These are phyloP conservation scores for Climacteris rufus DNA, from an alignment of 2,113 vertebrate genomes.

Conservation along the genomic window DNA sequence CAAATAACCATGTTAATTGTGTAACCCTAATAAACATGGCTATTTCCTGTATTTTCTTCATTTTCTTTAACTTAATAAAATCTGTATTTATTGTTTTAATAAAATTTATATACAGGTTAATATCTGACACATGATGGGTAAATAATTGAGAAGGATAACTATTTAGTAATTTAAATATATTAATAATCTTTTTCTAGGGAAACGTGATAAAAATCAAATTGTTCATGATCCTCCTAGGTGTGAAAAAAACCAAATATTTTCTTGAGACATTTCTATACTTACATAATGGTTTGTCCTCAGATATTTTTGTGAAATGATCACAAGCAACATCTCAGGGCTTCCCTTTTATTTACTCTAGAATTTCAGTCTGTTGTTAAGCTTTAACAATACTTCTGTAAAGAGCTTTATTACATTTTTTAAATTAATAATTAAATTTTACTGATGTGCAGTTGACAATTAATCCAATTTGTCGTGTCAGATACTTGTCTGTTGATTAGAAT, in stretches of 20 bases:
- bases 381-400: neutral
- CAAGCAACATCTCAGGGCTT: neutral
- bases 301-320: neutral
- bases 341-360: neutral
- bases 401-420: neutral
- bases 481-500: neutral
- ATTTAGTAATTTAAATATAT: neutral
- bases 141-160: neutral
- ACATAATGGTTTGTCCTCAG: neutral
- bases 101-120: neutral
- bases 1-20: neutral
- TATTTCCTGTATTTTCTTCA: no score
- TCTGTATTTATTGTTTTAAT: neutral
- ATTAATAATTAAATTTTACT: neutral
- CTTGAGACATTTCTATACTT: neutral
- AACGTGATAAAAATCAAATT: neutral
- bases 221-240: neutral
- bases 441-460: neutral
- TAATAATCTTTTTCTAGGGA: neutral
- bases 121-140: neutral
- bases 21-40: neutral
- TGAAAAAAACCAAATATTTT: neutral
- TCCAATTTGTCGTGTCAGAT: neutral
- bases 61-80: neutral
- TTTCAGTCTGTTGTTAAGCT: neutral